Conservation (phyloP, 2,797 vertebrate genomes). For the Pelodytes ibericus region DNA sequence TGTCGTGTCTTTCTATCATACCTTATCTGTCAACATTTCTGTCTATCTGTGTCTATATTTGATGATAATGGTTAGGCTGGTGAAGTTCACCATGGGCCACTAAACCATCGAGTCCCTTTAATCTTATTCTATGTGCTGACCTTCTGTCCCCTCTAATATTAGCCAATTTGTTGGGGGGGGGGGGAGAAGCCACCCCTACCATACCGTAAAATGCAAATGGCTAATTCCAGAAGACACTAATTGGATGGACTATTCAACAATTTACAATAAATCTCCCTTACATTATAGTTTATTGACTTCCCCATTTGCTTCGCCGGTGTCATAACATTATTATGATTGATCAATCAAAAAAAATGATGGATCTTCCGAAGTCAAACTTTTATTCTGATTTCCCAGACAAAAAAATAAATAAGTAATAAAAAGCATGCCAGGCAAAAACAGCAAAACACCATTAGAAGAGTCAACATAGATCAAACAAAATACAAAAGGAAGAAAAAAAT, state of each 20-base stretch:
- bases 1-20: no score
- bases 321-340: slow-evolving; percentile 23
- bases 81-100: no score
- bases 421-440: background rate
- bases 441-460: slow-evolving; percentile 16
- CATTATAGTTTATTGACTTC: background rate
- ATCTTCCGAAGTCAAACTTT: slow-evolving; percentile 13
- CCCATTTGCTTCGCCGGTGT: slow-evolving; percentile 1
- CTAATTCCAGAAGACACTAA: background rate
- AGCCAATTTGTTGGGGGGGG: no score
- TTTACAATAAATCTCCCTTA: background rate
- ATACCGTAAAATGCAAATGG: background rate
- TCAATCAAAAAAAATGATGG: slow-evolving; percentile 8
- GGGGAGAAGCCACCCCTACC: no score
- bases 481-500: background rate
- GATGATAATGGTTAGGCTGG: no score
- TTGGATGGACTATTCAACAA: background rate
- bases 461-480: slow-evolving; percentile 18
- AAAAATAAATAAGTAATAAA: slow-evolving; percentile 8
- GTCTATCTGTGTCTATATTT: no score
- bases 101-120: no score
- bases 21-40: no score
- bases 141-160: no score
- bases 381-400: slow-evolving; percentile 24
- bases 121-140: no score